phyloP scores from a whole-genome alignment of 2,888 invertebrate species.

The Norana najaformis region DNA sequence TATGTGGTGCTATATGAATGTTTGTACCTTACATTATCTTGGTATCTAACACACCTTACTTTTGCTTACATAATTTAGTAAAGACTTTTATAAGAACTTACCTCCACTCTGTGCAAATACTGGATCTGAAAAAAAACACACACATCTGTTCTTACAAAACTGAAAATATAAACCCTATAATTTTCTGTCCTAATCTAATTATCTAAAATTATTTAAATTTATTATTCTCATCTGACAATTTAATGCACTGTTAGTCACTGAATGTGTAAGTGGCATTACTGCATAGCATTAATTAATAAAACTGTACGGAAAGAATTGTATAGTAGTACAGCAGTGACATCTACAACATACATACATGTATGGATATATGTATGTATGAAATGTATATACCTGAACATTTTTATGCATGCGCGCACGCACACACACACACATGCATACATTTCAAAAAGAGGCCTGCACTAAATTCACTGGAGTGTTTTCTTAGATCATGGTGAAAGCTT shows the following conservation, averaged over 20 bases:
- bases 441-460: background rate
- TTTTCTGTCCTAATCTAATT: no score
- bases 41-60: background rate
- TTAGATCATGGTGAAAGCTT: background rate
- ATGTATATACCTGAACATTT: background rate
- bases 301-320: background rate
- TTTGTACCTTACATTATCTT: no score
- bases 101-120: background rate
- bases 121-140: background rate
- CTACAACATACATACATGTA: no score
- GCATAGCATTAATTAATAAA: background rate
- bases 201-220: no score
- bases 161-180: background rate
- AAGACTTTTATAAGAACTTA: background rate
- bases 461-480: background rate
- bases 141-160: background rate
- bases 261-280: background rate
- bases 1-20: no score
- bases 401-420: background rate
- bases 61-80: background rate
- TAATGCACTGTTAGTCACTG: background rate
- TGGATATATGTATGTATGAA: background rate
- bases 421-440: background rate
- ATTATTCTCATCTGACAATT: background rate
- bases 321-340: no score